A percentile compares a stretch with the other conserved stretches of the same genome.
These are phyloP conservation scores for Scrobipalpa atriplicella DNA, from an alignment of 2,888 invertebrate genomes.

Conservation along the genomic window DNA sequence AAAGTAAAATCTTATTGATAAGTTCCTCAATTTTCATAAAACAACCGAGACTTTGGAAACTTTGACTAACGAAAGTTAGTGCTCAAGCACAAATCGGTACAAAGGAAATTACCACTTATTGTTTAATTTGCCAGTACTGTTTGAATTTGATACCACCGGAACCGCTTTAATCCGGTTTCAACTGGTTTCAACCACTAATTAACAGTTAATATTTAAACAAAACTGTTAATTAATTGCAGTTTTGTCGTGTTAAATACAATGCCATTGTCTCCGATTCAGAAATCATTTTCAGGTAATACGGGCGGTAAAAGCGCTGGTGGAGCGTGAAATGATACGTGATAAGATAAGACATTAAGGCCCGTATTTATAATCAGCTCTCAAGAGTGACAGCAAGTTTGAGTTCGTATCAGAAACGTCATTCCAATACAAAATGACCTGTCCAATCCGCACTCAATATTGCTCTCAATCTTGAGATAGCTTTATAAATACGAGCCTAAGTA, in stretches of 20 bases:
- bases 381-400: too few species aligned
- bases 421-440: too few species aligned
- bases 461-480: too few species aligned
- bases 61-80: too few species aligned
- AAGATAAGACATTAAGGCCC: too few species aligned
- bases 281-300: conserved; percentile 37
- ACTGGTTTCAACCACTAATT: conserved; percentile 43
- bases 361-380: too few species aligned
- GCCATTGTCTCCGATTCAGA: conserved; percentile 36
- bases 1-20: too few species aligned
- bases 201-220: conserved; percentile 46
- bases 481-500: too few species aligned
- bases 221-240: conserved; percentile 51
- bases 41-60: neutral
- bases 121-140: conserved; percentile 22
- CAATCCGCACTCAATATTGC: too few species aligned
- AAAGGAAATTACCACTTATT: conserved; percentile 21
- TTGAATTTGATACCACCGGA: conserved; percentile 26
- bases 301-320: too few species aligned
- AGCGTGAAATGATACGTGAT: too few species aligned
- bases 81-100: neutral
- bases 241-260: conserved; percentile 44
- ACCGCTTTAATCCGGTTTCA: conserved; percentile 28
- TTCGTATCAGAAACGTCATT: too few species aligned
- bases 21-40: neutral